Base-by-base conservation (phyloP, 2,113 vertebrate genomes). In the Phyllostomus discolor region DNA sequence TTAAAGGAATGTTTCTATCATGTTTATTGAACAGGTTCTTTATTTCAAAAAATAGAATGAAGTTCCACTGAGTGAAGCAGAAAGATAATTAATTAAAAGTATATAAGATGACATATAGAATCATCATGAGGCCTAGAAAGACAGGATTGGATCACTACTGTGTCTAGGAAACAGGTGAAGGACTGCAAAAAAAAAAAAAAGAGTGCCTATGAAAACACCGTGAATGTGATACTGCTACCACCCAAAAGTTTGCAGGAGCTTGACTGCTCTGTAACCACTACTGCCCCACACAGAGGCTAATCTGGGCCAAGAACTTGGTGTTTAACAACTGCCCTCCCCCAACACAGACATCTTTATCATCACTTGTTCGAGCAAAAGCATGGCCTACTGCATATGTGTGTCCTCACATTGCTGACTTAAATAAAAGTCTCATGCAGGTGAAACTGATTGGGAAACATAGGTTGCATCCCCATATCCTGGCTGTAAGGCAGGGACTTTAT, bases 1-100 rank as follows among this genome's bases (percentile, higher is more conserved):
- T 4, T 78, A 17, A 87, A 70, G 19, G 20, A 15, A 33, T 2
- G 2, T 20, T 59, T 84, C 52, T 66, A 35, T 54, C 19, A 41
- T 16, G 73, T 94, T 80, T 67, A 90, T 66, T 31, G 26, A 35
- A 79, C 11, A 64, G 7, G 0, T 87, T 78, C 10, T 59, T 72
- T 43, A 12, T 24, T 87, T 3, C 69, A 50, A 87, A 69, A 4
- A 83, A 57, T 66, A 66, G 11, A 76, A 52, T 59, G 22, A 35
- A 69, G 64, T 88, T 31, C 52, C 72, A 41, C 24, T 66, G 10
- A 9, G n/a, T 89, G 67, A 91, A 69, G 16, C 22, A 69, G 41
- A 92, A 66, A 17, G 4, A 52, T 48, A 82, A 35, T 92, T 43
- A 87, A 88, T 52, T 72, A 54, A 91, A 88, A 78, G 5, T 50